A percentile compares a stretch with the other conserved stretches of the same genome.
Evolutionary conservation across 2,888 invertebrate genomes (phyloP).

Genomic region (Nudaria mundana): DNA sequence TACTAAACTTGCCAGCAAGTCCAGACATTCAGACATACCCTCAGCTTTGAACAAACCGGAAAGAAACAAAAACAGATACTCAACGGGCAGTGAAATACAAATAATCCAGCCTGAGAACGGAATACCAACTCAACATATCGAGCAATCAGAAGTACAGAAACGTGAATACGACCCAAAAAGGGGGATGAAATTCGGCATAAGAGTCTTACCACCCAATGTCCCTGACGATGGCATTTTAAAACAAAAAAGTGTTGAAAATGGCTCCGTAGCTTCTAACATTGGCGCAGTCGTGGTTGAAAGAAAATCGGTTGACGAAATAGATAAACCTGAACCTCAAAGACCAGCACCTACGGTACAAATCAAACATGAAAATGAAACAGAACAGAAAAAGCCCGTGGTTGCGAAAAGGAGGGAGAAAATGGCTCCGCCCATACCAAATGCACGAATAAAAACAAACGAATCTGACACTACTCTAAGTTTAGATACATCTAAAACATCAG

Average conservation of each 20-base stretch:
- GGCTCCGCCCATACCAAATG: slow-evolving; percentile 75
- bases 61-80: slow-evolving; percentile 61
- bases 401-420: slow-evolving; percentile 77
- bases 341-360: slow-evolving; percentile 58
- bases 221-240: slow-evolving; percentile 76
- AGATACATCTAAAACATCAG: slow-evolving; percentile 49
- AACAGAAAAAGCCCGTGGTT: slow-evolving; percentile 73
- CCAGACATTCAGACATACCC: slow-evolving; percentile 59
- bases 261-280: slow-evolving; percentile 40
- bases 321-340: slow-evolving; percentile 62
- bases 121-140: slow-evolving; percentile 44
- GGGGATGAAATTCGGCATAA: slow-evolving; percentile 85
- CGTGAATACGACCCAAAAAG: slow-evolving; percentile 79
- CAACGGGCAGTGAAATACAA: slow-evolving; percentile 63
- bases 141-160: slow-evolving; percentile 77
- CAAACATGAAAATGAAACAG: slow-evolving; percentile 77
- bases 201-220: slow-evolving; percentile 82
- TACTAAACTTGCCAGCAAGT: slow-evolving; percentile 60
- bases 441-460: slow-evolving; percentile 64
- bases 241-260: slow-evolving; percentile 70
- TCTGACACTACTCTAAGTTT: slow-evolving; percentile 51
- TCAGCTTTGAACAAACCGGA: slow-evolving; percentile 61
- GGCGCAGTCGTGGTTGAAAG: slow-evolving; percentile 39
- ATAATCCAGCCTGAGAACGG: slow-evolving; percentile 70
- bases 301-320: slow-evolving; percentile 63